These are phyloP conservation scores for Abscondita cerata DNA, from an alignment of 2,888 invertebrate genomes.

Conservation along the genomic window DNA sequence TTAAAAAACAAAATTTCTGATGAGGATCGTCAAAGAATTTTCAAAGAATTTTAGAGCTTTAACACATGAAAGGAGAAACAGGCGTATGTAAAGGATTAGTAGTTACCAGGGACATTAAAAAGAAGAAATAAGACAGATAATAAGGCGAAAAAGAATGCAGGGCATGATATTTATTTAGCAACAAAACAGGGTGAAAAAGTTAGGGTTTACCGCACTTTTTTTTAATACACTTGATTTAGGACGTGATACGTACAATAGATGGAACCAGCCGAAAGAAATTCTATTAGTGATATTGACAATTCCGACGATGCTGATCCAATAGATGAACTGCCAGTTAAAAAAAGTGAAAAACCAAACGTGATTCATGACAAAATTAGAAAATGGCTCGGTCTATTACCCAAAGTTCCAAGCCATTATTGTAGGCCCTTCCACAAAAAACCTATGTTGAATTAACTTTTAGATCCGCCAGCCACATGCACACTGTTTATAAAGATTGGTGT, in stretches of 20 bases:
- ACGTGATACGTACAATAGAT: neutral
- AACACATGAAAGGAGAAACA: neutral
- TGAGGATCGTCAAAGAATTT: too few relatives aligned
- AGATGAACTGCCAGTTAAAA: too few relatives aligned
- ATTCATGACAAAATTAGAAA: too few relatives aligned
- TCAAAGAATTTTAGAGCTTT: neutral
- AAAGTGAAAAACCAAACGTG: neutral
- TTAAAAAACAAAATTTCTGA: neutral
- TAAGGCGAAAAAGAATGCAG: neutral
- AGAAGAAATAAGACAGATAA: neutral
- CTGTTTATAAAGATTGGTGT: neutral
- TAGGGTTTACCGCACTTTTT: neutral
- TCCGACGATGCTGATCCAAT: too few relatives aligned
- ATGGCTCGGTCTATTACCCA: too few relatives aligned
- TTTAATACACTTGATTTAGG: neutral
- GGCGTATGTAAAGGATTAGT: neutral
- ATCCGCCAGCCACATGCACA: neutral
- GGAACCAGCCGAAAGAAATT: too few relatives aligned
- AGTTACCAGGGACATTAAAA: neutral
- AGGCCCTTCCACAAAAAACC: too few relatives aligned
- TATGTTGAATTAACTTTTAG: neutral
- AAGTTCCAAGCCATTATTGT: too few relatives aligned
- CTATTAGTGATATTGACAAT: neutral
- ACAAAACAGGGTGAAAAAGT: neutral
- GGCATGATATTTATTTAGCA: neutral